These are phyloP conservation scores for Catajapyx aquilonaris DNA, from an alignment of 1,140 invertebrate genomes.

Conservation along the genomic window DNA sequence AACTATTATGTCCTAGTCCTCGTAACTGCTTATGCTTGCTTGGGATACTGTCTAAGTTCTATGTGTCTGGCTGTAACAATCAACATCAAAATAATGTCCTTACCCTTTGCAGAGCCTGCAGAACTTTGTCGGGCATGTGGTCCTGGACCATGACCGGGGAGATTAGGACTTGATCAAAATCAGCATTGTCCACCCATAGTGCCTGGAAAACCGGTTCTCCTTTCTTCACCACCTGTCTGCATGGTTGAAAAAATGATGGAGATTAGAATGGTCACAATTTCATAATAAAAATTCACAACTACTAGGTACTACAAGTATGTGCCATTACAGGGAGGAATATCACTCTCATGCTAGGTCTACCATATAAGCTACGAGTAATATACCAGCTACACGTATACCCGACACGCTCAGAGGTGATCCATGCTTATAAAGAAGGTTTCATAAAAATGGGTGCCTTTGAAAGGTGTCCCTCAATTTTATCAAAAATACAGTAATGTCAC, in stretches of 20 bases:
- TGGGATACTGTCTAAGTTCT: not conserved
- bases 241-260: slow-evolving; percentile 16
- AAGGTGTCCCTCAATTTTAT: too few relatives aligned
- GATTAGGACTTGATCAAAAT: slow-evolving; percentile 79
- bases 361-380: too few relatives aligned
- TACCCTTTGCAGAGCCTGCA: slow-evolving; percentile 73
- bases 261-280: slow-evolving; percentile 2
- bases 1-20: not conserved
- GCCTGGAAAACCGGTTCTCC: slow-evolving; percentile 71
- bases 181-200: slow-evolving; percentile 63
- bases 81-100: slow-evolving; percentile 11
- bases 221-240: slow-evolving; percentile 43
- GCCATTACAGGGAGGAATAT: too few relatives aligned
- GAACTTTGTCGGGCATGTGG: slow-evolving; percentile 79
- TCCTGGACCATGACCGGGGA: slow-evolving; percentile 83
- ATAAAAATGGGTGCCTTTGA: too few relatives aligned
- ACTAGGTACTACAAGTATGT: too few relatives aligned
- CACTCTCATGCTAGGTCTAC: too few relatives aligned
- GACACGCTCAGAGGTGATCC: too few relatives aligned
- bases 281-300: too few relatives aligned
- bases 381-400: too few relatives aligned
- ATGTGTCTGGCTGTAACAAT: not conserved
- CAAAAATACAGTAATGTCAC: too few relatives aligned
- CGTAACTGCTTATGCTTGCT: not conserved
- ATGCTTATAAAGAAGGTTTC: too few relatives aligned